phyloP scores from a whole-genome alignment of 2,797 vertebrate genomes.

The Spatula versicolor region DNA sequence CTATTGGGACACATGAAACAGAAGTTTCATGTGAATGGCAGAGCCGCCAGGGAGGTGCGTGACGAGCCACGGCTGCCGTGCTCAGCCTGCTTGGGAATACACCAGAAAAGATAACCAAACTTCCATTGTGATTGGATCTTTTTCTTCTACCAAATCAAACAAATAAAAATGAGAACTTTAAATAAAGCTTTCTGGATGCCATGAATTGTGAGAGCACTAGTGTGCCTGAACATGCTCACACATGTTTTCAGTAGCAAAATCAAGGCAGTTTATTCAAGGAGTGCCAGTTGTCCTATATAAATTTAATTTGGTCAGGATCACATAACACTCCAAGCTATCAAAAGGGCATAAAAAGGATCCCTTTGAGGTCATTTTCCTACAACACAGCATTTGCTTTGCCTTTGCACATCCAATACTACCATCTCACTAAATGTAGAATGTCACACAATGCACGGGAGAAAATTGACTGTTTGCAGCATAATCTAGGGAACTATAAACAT shows the following conservation, averaged over 20 bases:
- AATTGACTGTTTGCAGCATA: background rate
- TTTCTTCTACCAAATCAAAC: conserved; percentile 19
- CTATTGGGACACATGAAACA: conserved; percentile 24
- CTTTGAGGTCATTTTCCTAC: conserved; percentile 5
- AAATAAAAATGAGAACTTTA: conserved; percentile 41
- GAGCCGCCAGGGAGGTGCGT: background rate
- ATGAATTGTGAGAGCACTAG: background rate
- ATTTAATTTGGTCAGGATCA: conserved; percentile 33
- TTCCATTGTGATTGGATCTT: background rate
- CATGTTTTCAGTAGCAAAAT: conserved; percentile 22
- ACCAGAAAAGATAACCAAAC: background rate
- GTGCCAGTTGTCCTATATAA: background rate
- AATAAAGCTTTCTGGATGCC: conserved; percentile 10
- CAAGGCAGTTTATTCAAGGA: background rate
- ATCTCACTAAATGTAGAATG: background rate
- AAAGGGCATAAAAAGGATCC: background rate
- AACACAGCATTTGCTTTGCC: background rate
- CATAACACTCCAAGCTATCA: background rate
- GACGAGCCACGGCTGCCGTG: background rate
- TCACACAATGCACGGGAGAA: background rate
- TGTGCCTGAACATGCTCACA: background rate
- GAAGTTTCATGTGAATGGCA: background rate
- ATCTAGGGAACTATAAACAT: background rate
- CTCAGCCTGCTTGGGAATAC: background rate
- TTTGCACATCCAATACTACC: background rate